phyloP scores from a whole-genome alignment of 2,888 invertebrate genomes.

The Sinohyriopsis cumingii region DNA sequence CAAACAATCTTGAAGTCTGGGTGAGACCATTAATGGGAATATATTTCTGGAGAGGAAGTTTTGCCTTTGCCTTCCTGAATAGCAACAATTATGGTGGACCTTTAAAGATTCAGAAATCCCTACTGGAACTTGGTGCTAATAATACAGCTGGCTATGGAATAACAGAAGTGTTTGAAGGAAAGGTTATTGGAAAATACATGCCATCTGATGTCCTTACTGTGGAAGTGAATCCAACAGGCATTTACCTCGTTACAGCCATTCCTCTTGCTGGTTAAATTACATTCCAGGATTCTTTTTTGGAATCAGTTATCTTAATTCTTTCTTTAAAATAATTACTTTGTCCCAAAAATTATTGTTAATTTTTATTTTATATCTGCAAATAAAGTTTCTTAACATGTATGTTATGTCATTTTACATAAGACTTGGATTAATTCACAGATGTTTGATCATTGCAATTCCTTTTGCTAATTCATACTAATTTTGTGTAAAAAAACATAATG shows the following conservation, averaged over 20 bases:
- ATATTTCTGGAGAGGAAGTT: slow-evolving; percentile 37
- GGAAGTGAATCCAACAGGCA: slow-evolving; percentile 29
- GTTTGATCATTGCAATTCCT: too few relatives aligned
- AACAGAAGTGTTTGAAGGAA: slow-evolving; percentile 25
- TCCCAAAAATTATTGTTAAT: too few relatives aligned
- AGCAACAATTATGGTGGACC: slow-evolving; percentile 45
- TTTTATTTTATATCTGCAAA: too few relatives aligned
- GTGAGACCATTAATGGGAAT: slow-evolving; percentile 75
- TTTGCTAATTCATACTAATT: too few relatives aligned
- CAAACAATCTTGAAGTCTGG: slow-evolving; percentile 83
- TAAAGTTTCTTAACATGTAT: too few relatives aligned
- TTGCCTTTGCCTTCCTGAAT: slow-evolving; percentile 56
- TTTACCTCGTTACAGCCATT: slow-evolving; percentile 18
- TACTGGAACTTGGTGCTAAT: slow-evolving; percentile 14
- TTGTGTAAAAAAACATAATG: too few relatives aligned
- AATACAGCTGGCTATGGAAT: slow-evolving; percentile 20
- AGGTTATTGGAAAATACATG: slow-evolving; percentile 18
- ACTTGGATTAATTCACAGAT: too few relatives aligned
- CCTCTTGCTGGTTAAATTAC: slow-evolving; percentile 7
- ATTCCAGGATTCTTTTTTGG: too few relatives aligned
- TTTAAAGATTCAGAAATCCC: slow-evolving; percentile 12
- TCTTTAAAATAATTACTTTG: too few relatives aligned
- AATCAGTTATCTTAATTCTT: too few relatives aligned
- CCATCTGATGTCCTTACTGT: slow-evolving; percentile 14
- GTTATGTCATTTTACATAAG: too few relatives aligned